Conservation (phyloP, 2,888 invertebrate species). For the Strigamia transsilvanica region DNA sequence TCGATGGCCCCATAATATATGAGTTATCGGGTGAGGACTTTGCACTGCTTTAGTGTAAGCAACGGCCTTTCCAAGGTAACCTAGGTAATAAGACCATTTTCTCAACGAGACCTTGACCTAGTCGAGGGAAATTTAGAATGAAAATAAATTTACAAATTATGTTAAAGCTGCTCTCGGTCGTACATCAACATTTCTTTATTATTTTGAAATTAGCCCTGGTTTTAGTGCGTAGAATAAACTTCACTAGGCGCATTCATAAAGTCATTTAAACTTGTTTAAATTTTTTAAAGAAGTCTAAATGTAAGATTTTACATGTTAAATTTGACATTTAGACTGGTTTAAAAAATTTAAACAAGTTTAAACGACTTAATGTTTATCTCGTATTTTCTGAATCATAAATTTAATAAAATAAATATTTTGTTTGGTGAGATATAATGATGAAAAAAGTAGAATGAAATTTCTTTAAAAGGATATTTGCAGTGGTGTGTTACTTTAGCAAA, state of each 20-base stretch:
- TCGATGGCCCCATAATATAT: slow-evolving; percentile 45
- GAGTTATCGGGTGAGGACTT: slow-evolving; percentile 27
- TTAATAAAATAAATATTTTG: neutral
- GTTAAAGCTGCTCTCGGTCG: neutral
- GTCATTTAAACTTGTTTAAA: no score
- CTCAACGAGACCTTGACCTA: slow-evolving; percentile 46
- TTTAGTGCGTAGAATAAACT: neutral
- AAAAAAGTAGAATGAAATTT: slow-evolving; percentile 1
- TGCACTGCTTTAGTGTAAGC: slow-evolving; percentile 7
- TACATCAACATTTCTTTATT: slow-evolving; percentile 17
- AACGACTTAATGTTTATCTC: neutral
- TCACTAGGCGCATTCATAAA: no score
- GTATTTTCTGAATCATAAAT: neutral
- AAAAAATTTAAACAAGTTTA: no score
- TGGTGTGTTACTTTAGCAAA: slow-evolving; percentile 13
- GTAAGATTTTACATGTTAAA: no score
- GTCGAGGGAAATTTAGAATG: neutral
- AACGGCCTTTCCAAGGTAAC: slow-evolving; percentile 43
- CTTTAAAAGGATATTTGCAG: slow-evolving; percentile 21
- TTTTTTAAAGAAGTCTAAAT: no score
- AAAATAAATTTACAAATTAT: neutral
- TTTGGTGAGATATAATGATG: neutral
- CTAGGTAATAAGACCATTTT: slow-evolving; percentile 27
- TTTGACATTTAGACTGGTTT: no score
- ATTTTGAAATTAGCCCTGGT: neutral